Conservation (phyloP, 2,888 invertebrate species). For the Eupithecia subfuscata region DNA sequence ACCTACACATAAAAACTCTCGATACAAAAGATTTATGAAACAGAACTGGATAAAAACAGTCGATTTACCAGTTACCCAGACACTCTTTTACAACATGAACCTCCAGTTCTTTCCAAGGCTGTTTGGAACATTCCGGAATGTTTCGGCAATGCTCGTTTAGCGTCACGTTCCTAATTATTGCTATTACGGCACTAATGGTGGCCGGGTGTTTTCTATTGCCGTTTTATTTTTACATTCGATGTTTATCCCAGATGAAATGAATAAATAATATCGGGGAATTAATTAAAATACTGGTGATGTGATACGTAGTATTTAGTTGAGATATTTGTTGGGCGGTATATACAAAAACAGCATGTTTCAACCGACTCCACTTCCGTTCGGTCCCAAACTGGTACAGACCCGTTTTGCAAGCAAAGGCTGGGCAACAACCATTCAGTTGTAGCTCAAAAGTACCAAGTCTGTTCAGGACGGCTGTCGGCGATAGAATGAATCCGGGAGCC, state of each 20-base stretch:
- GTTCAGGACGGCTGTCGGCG: too few relatives aligned
- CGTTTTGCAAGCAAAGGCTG: too few relatives aligned
- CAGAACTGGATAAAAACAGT: background rate
- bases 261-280: constrained; percentile 23
- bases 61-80: background rate
- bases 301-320: background rate
- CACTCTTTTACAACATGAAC: background rate
- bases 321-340: too few relatives aligned
- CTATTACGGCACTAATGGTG: constrained; percentile 41
- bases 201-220: constrained; percentile 44
- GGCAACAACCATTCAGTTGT: too few relatives aligned
- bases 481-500: too few relatives aligned
- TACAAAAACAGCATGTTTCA: too few relatives aligned
- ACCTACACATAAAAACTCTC: too few relatives aligned
- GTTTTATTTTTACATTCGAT: constrained; percentile 34
- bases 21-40: too few relatives aligned
- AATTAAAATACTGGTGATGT: background rate
- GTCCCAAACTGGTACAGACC: too few relatives aligned
- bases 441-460: too few relatives aligned
- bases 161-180: constrained; percentile 46
- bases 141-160: constrained; percentile 19
- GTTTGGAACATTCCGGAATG: constrained; percentile 14
- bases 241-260: constrained; percentile 27
- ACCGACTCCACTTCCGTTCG: too few relatives aligned
- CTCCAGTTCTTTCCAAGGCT: constrained; percentile 2